phyloP scores from a whole-genome alignment of 2,888 invertebrate genomes.

The Andrena bucephala region DNA sequence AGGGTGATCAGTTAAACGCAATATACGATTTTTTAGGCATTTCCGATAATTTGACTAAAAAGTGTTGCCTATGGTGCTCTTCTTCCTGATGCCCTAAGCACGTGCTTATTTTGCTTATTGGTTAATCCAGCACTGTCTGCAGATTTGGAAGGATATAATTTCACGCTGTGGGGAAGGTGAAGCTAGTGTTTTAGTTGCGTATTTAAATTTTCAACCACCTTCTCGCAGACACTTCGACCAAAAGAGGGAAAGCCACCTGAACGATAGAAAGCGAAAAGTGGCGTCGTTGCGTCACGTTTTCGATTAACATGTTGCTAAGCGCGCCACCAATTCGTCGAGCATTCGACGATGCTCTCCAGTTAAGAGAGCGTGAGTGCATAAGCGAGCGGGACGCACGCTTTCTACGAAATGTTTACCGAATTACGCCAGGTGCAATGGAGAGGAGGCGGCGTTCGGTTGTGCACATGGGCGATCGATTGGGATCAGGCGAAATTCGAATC shows the following conservation, averaged over 20 bases:
- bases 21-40: too few species aligned
- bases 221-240: neutral
- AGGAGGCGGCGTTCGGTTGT: slow-evolving; percentile 10
- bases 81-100: too few species aligned
- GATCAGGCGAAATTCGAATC: slow-evolving; percentile 30
- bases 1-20: too few species aligned
- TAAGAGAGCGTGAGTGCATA: neutral
- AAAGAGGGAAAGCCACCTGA: neutral
- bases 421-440: slow-evolving; percentile 45
- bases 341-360: slow-evolving; percentile 5
- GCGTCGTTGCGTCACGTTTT: slow-evolving; percentile 1
- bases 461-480: slow-evolving; percentile 16
- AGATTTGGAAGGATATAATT: too few species aligned
- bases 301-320: slow-evolving; percentile 23
- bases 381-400: neutral
- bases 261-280: neutral
- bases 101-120: too few species aligned
- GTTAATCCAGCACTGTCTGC: too few species aligned
- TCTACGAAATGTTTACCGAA: slow-evolving; percentile 32
- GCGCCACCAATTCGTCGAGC: neutral
- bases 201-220: neutral
- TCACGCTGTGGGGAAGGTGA: neutral
- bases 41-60: too few species aligned
- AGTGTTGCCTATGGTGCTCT: too few species aligned
- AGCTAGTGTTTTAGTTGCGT: neutral